phyloP scores from a whole-genome alignment of 2,888 invertebrate species.

The Strigamia maritima region DNA sequence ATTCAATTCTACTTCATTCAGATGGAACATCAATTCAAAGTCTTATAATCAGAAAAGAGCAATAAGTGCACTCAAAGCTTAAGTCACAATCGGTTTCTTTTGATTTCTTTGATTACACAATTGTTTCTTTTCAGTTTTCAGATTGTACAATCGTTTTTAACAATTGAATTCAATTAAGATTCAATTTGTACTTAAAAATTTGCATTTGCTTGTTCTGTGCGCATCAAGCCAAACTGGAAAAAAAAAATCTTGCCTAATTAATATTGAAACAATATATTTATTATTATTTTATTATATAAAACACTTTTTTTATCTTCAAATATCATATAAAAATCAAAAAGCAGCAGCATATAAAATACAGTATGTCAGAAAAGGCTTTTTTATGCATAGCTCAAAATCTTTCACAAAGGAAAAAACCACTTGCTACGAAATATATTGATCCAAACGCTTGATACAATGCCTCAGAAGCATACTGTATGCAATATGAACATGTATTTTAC shows the following conservation, averaged over 20 bases:
- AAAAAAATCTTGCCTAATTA: neutral
- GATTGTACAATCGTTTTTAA: neutral
- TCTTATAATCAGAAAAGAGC: no score
- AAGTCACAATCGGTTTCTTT: no score
- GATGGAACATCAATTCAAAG: neutral
- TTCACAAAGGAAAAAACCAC: neutral
- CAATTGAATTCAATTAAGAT: neutral
- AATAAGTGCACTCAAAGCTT: no score
- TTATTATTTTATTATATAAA: slow-evolving; percentile 29
- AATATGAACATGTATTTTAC: slow-evolving; percentile 13
- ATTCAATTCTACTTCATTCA: neutral
- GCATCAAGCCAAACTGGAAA: neutral
- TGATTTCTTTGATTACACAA: no score
- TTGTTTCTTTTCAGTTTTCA: no score
- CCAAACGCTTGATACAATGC: slow-evolving; percentile 21
- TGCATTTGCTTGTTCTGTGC: neutral
- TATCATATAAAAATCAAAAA: slow-evolving; percentile 26
- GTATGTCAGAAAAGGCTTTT: slow-evolving; percentile 13
- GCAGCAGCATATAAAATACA: slow-evolving; percentile 25
- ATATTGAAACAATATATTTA: neutral
- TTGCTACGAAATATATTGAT: slow-evolving; percentile 18
- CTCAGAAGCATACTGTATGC: slow-evolving; percentile 17
- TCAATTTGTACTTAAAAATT: no score
- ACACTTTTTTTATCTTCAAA: neutral
- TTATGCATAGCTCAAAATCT: slow-evolving; percentile 28